These are phyloP conservation scores for Leptobrachium ailaonicum DNA, from an alignment of 2,113 vertebrate genomes.

Conservation along the genomic window DNA sequence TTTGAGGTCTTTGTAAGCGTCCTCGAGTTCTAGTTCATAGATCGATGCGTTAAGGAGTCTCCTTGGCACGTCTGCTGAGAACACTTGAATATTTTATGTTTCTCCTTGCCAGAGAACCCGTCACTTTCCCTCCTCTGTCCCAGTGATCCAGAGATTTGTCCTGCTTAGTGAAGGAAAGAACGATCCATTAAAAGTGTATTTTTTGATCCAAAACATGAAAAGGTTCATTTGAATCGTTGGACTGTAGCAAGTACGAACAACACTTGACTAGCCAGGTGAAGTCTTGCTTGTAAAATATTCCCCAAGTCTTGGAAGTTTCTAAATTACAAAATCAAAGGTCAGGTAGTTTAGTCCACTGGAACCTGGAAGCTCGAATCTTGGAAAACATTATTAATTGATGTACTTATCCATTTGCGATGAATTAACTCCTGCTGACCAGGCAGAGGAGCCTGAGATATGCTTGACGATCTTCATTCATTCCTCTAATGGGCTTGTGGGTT, in stretches of 20 bases:
- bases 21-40: no score
- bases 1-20: no score
- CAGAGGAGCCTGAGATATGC: no score
- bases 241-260: constrained; percentile 4
- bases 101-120: neutral
- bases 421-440: no score
- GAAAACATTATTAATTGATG: no score
- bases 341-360: constrained; percentile 7
- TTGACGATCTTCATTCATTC: no score
- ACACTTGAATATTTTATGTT: no score
- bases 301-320: neutral
- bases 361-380: no score
- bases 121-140: neutral
- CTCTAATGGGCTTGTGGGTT: no score
- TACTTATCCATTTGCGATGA: no score
- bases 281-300: constrained; percentile 8
- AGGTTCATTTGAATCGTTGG: constrained; percentile 12
- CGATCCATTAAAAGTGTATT: constrained; percentile 15
- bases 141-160: constrained; percentile 30
- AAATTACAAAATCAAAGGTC: constrained; percentile 23
- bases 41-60: no score
- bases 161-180: constrained; percentile 29
- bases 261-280: constrained; percentile 4
- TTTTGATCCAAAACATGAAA: constrained; percentile 32
- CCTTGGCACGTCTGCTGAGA: no score